Conservation (phyloP, 2,888 invertebrate genomes). For the Empis livida region DNA sequence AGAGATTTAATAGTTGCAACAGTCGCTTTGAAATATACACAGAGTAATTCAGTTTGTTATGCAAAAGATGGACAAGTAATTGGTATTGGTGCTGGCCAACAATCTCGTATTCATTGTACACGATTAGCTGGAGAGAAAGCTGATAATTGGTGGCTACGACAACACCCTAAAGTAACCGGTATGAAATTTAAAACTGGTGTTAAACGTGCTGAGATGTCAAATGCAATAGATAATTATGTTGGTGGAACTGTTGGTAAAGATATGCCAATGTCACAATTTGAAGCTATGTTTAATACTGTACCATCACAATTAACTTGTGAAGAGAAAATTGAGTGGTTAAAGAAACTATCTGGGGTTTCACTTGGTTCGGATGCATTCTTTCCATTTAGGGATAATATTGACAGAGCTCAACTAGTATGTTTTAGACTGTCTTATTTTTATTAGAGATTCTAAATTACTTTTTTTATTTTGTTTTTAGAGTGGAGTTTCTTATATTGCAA, state of each 20-base stretch:
- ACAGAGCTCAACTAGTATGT: constrained; percentile 73
- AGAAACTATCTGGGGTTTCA: constrained; percentile 60
- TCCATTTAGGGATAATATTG: constrained; percentile 95
- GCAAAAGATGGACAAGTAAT: constrained; percentile 74
- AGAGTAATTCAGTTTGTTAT: constrained; percentile 97
- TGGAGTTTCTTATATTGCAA: constrained; percentile 86
- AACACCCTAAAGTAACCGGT: constrained; percentile 70
- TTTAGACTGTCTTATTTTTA: neutral
- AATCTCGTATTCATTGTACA: constrained; percentile 96
- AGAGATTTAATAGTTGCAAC: constrained; percentile 92
- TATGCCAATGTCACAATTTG: constrained; percentile 64
- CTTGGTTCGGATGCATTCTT: constrained; percentile 97
- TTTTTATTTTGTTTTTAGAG: constrained; percentile 46
- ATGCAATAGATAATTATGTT: constrained; percentile 91
- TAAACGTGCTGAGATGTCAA: constrained; percentile 84
- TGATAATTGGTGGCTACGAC: constrained; percentile 94
- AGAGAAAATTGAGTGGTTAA: constrained; percentile 56
- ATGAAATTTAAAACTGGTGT: constrained; percentile 79
- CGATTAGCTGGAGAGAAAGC: constrained; percentile 95
- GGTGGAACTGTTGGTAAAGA: constrained; percentile 83
- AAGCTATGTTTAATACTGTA: constrained; percentile 44
- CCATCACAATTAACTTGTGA: constrained; percentile 57
- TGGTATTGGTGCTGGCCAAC: constrained; percentile 98
- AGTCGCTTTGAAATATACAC: constrained; percentile 92
- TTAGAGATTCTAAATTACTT: neutral